These are phyloP conservation scores for Ageneiosus marmoratus DNA, from an alignment of 2,113 vertebrate species.

Conservation along the genomic window DNA sequence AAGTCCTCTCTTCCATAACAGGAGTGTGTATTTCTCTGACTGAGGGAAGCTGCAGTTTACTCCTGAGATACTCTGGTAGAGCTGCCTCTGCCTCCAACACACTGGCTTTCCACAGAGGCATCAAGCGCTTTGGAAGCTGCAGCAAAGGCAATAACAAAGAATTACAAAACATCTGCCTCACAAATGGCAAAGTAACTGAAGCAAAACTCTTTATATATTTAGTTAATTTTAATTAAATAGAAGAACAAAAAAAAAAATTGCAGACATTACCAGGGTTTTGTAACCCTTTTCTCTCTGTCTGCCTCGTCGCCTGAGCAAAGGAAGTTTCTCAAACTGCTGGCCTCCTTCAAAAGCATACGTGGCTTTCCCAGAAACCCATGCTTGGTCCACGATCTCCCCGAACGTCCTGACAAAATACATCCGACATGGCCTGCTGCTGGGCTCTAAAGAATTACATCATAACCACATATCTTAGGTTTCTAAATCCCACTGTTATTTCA, in stretches of 20 bases:
- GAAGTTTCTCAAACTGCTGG: slow-evolving; percentile 89
- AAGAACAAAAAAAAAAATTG: background rate
- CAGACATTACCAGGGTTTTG: slow-evolving; percentile 82
- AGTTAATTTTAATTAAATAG: background rate
- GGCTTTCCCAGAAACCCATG: slow-evolving; percentile 89
- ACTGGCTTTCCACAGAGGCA: slow-evolving; percentile 89
- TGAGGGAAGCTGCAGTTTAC: slow-evolving; percentile 43
- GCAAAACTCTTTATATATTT: background rate
- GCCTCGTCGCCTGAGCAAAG: slow-evolving; percentile 85
- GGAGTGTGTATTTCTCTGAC: slow-evolving; percentile 54
- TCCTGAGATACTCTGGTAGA: slow-evolving; percentile 73
- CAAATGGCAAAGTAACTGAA: background rate
- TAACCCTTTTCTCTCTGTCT: slow-evolving; percentile 92
- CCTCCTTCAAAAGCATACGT: slow-evolving; percentile 88
- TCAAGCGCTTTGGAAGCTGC: slow-evolving; percentile 89
- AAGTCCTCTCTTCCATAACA: slow-evolving; percentile 47
- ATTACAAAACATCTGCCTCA: background rate
- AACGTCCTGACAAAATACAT: slow-evolving; percentile 90
- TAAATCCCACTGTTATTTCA: background rate
- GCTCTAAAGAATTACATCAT: slow-evolving; percentile 62
- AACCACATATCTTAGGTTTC: background rate
- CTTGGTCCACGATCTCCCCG: slow-evolving; percentile 84
- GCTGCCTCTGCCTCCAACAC: slow-evolving; percentile 85
- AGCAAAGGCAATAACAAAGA: slow-evolving; percentile 47
- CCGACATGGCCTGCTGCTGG: slow-evolving; percentile 83